Base-by-base conservation (phyloP, 1,140 invertebrate species). In the Drosophila equinoxialis region DNA sequence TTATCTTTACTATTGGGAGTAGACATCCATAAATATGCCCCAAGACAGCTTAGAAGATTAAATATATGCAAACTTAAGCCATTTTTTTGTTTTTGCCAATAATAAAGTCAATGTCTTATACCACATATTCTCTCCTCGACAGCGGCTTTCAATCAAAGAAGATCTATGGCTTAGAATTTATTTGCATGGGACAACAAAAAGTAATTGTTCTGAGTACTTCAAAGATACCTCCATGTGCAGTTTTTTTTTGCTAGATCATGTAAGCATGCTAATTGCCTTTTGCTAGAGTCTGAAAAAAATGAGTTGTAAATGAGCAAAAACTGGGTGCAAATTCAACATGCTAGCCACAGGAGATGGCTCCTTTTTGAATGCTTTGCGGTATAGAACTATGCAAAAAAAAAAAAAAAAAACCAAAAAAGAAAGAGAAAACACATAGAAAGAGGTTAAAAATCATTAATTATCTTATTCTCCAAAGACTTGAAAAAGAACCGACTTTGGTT, bases 301-400 rank as follows among this genome's bases (percentile, higher is more conserved):
- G 84, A 87, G 83, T 87, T 87, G 83, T 87, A 87, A 87, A 87
- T 87, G 84, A 87, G 84, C 83, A 71, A 77, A 79, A 68, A 77
- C 61, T 51, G 39, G 60, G 42, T 51, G 74, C 77, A 69, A 70
- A 73, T 75, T 26, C 69, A 60, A 58, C 55, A 59, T 13, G 54
- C 51, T 37, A 54, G 30, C 48, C 55, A 51, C 68, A 65, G 67
- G 66, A 59, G 73, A 64, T 54, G 63, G 17, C 14, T 65, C 17
- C 17, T 10, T 37, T 37, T 73, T 30, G 61, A 87, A 79, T 82
- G 71, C 79, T 71, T 87, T 86, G 83, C 74, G 76, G 69, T 71
- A 59, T 13, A 42, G 7, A 48, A 65, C 54, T 68, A 79, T 79
- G 76, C 74, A 73, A 77, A 30, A 0, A 3, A 30, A 30, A 30